A percentile compares a stretch with the other conserved stretches of the same genome.
Evolutionary conservation across 2,113 vertebrate genomes (phyloP).

Genomic region (Trematomus loennbergii): DNA sequence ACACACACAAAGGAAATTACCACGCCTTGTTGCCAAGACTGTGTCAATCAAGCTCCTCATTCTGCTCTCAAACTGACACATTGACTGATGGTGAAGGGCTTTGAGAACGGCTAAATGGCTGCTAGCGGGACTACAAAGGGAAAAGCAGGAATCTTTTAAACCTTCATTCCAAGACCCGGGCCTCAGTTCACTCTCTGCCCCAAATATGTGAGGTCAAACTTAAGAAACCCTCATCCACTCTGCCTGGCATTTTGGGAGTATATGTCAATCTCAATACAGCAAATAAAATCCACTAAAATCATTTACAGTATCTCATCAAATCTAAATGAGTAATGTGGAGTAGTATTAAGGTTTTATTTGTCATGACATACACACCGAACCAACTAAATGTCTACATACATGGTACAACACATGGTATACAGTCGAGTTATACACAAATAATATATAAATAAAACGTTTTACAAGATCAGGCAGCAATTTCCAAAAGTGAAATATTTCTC

Average conservation of each 20-base stretch:
- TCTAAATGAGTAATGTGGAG: not conserved
- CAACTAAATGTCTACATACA: not conserved
- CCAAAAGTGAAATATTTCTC: slow-evolving; percentile 51
- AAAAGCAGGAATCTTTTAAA: slow-evolving; percentile 67
- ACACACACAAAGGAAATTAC: slow-evolving; percentile 70
- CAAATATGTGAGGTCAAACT: slow-evolving; percentile 67
- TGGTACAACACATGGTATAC: not conserved
- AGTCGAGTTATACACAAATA: slow-evolving; percentile 5
- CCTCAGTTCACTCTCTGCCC: slow-evolving; percentile 59
- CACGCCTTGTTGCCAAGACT: slow-evolving; percentile 70
- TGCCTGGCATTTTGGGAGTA: slow-evolving; percentile 41
- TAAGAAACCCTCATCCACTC: slow-evolving; percentile 26
- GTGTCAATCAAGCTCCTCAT: slow-evolving; percentile 74
- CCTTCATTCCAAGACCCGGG: slow-evolving; percentile 65
- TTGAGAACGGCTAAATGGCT: slow-evolving; percentile 72
- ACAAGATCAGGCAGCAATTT: slow-evolving; percentile 15
- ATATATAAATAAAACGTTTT: slow-evolving; percentile 30
- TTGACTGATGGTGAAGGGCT: slow-evolving; percentile 78
- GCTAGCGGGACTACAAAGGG: slow-evolving; percentile 78
- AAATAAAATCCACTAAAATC: slow-evolving; percentile 21
- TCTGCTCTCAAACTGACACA: slow-evolving; percentile 74
- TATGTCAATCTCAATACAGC: slow-evolving; percentile 26
- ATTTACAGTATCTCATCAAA: slow-evolving; percentile 17
- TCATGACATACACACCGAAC: slow-evolving; percentile 24
- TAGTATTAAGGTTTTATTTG: slow-evolving; percentile 17